Conservation (phyloP, 2,797 vertebrate species). For the Galagoides demidoff region DNA sequence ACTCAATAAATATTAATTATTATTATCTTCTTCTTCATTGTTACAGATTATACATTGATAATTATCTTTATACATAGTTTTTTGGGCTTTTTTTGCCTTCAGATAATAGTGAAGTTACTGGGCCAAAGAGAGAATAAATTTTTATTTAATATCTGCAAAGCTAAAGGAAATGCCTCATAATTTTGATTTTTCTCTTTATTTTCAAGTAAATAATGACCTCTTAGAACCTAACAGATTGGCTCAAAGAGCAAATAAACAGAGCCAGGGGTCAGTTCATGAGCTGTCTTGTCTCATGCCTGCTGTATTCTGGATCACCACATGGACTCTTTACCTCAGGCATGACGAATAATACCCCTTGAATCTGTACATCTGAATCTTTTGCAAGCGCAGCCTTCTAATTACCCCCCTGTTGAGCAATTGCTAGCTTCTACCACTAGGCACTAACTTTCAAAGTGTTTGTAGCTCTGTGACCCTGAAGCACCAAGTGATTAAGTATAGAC, state of each 20-base stretch:
- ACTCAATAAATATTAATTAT: neutral
- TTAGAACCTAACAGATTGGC: slow-evolving; percentile 33
- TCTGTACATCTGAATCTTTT: slow-evolving; percentile 13
- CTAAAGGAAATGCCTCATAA: neutral
- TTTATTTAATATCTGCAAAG: slow-evolving; percentile 7
- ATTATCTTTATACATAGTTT: neutral
- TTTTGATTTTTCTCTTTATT: slow-evolving; percentile 52
- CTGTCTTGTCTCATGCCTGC: neutral
- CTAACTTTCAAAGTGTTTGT: neutral
- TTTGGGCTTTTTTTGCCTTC: neutral
- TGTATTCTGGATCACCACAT: neutral
- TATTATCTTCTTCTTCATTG: neutral
- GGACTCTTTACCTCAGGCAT: slow-evolving; percentile 6
- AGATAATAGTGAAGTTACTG: neutral
- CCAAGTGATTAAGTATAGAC: neutral
- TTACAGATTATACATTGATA: neutral
- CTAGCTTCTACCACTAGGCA: neutral
- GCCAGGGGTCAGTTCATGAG: neutral
- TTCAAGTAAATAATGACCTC: slow-evolving; percentile 33
- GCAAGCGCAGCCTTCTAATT: slow-evolving; percentile 28
- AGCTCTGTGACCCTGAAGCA: slow-evolving; percentile 20
- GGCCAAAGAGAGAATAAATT: slow-evolving; percentile 44
- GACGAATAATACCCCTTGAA: neutral
- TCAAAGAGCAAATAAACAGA: neutral
- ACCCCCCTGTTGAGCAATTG: neutral